Evolutionary conservation across 1,140 invertebrate genomes (phyloP), one percentile per base, ranked within the genome.

Genomic region (Drosophila nikananu): DNA sequence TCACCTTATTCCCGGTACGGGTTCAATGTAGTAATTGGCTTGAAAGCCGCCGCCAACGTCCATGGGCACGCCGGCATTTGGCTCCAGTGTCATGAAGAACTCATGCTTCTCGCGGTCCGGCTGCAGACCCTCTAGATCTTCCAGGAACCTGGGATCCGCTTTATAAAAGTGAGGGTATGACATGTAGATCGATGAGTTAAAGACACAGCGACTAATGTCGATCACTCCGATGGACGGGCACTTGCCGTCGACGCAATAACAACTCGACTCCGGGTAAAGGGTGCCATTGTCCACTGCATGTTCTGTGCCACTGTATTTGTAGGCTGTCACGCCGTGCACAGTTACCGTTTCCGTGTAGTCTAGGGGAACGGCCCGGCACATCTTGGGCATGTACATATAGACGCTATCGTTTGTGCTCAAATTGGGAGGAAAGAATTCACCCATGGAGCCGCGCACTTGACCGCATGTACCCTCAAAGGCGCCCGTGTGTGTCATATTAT

Each of bases 91-190:
- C 68, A 98, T 94, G 63, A 93, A 94, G 80, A 97, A 96, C 75
- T 95, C 94, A 84, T 98, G 97, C 77, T 95, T 94, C 1, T 95
- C 93, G 52, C 95, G 94, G 6, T 95, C 86, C 0, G 98, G 97
- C 0, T 94, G 73, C 92, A 98, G 93, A 30, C 97, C 97, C 0
- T 94, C 92, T 3, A 98, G 95, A 9, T 93, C 92, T 1, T 95
- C 79, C 19, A 92, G 73, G 58, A 97, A 96, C 71, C 91, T 95
- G 0, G 95, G 94, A 93, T 98, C 97, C 1, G 95, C 97, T 71
- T 96, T 93, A 83, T 97, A 96, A 94, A 98, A 98, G 93, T 99
- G 97, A 0, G 98, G 97, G 76, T 96, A 95, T 7, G 97, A 97
- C 59, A 97, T 94, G 78, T 96, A 97, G 3, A 96, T 95, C 0